A percentile compares a stretch with the other conserved stretches of the same genome.
These are phyloP conservation scores for Eumacrocentrus americanus DNA, from an alignment of 2,888 invertebrate species.

Conservation along the genomic window DNA sequence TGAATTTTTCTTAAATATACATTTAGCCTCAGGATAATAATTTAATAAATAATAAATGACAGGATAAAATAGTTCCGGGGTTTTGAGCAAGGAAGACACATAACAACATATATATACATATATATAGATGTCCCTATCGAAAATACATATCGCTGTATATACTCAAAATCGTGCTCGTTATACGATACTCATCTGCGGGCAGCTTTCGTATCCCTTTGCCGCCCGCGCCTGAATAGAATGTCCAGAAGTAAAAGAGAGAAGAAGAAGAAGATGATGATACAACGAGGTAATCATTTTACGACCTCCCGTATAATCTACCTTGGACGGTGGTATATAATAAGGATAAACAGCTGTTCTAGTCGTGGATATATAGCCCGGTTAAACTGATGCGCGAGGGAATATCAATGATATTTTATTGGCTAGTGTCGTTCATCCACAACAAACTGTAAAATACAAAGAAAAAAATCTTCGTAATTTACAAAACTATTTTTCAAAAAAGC, in stretches of 20 bases:
- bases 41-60: too few species aligned
- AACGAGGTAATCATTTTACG: conserved; percentile 48
- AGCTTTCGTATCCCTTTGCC: background rate
- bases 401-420: conserved; percentile 58
- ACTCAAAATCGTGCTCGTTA: background rate
- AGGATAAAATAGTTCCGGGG: background rate
- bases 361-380: conserved; percentile 37
- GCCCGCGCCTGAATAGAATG: background rate
- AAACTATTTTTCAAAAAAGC: too few species aligned
- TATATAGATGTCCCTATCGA: background rate
- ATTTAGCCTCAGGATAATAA: too few species aligned
- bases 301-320: conserved; percentile 49
- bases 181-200: background rate
- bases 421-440: too few species aligned
- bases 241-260: background rate
- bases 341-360: conserved; percentile 53
- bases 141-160: background rate
- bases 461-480: too few species aligned
- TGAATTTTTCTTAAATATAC: too few species aligned
- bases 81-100: background rate
- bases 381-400: conserved; percentile 38
- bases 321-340: conserved; percentile 45
- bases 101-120: background rate
- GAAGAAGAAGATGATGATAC: conserved; percentile 17
- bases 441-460: too few species aligned